These are phyloP conservation scores for Brenthis ino DNA, from an alignment of 2,888 invertebrate species.

Conservation along the genomic window DNA sequence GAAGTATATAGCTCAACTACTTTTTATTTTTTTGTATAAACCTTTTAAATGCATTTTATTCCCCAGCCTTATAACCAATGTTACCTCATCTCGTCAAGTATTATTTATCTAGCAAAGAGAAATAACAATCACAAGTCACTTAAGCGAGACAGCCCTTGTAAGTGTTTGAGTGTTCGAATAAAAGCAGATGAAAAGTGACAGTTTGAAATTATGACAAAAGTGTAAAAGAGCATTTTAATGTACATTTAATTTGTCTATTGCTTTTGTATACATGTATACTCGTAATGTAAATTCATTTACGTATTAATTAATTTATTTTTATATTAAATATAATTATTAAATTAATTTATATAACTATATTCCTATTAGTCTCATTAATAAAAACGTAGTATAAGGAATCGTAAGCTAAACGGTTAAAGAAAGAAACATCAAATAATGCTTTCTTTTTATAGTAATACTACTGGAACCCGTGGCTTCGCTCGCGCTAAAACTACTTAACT, in stretches of 20 bases:
- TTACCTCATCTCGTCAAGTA: slow-evolving; percentile 4
- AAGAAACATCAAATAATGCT: too few species aligned
- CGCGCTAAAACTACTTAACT: too few species aligned
- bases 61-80: background rate
- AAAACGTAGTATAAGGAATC: too few species aligned
- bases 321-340: too few species aligned
- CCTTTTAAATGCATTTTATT: background rate
- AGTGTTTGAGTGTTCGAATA: slow-evolving; percentile 19
- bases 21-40: slow-evolving; percentile 6
- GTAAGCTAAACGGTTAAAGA: too few species aligned
- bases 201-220: slow-evolving; percentile 3
- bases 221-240: background rate
- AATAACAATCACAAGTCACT: slow-evolving; percentile 16
- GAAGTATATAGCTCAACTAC: background rate
- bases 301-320: too few species aligned
- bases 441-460: too few species aligned
- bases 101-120: slow-evolving; percentile 22
- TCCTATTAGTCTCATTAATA: too few species aligned
- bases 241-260: background rate
- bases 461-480: too few species aligned
- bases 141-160: slow-evolving; percentile 15
- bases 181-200: slow-evolving; percentile 10
- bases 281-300: background rate
- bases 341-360: too few species aligned
- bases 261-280: background rate